phyloP scores from a whole-genome alignment of 2,888 invertebrate species.

The Ormyrus thymus region DNA sequence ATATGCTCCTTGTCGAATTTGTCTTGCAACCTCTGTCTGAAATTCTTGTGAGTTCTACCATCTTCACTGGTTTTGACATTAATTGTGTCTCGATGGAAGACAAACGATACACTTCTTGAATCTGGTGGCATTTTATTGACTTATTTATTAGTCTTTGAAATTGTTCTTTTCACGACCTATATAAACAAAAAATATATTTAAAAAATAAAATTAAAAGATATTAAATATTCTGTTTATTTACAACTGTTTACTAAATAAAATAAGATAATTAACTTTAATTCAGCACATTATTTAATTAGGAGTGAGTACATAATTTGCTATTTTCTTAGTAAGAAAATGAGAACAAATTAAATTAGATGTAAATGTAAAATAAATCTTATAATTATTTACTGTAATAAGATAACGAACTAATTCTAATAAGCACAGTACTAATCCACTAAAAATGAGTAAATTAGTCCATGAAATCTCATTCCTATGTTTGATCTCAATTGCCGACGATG shows the following conservation, averaged over 20 bases:
- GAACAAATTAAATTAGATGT: too few species aligned
- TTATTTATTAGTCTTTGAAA: neutral
- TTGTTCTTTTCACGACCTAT: neutral
- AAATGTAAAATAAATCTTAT: too few species aligned
- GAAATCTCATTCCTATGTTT: too few species aligned
- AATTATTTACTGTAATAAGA: too few species aligned
- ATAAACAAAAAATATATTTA: neutral
- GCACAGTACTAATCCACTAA: too few species aligned
- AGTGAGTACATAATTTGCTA: neutral
- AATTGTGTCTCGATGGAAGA: slow-evolving; percentile 70
- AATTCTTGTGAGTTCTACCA: slow-evolving; percentile 62
- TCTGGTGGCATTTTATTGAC: slow-evolving; percentile 68
- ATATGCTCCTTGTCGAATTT: slow-evolving; percentile 68
- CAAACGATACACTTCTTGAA: slow-evolving; percentile 72
- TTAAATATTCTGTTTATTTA: neutral
- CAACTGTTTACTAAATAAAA: neutral
- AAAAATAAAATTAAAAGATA: neutral
- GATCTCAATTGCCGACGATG: too few species aligned
- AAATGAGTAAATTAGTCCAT: too few species aligned
- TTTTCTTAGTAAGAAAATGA: neutral
- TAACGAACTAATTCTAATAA: too few species aligned
- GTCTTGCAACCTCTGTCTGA: slow-evolving; percentile 70
- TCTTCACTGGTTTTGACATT: slow-evolving; percentile 63
- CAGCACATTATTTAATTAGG: too few species aligned
- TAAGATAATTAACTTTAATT: neutral